A percentile compares a stretch with the other conserved stretches of the same genome.
Conservation (phyloP, 2,113 vertebrate species). For the Anarrhichthys ocellatus region DNA sequence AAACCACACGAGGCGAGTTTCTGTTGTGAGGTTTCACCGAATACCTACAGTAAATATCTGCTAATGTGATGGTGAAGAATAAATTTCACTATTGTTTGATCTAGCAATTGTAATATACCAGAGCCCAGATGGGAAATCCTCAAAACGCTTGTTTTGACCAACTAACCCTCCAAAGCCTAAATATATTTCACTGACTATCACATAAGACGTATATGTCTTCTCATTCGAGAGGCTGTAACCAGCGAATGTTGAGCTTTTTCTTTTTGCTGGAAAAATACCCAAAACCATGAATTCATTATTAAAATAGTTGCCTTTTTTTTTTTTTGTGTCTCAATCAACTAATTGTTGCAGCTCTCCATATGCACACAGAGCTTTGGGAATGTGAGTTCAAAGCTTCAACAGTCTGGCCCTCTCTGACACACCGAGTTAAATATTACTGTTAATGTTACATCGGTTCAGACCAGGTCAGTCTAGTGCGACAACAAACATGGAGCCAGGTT, state of each 20-base stretch:
- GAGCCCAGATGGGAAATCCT: neutral
- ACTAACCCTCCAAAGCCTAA: neutral
- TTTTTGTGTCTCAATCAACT: neutral
- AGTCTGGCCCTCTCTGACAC: slow-evolving; percentile 3
- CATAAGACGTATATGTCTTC: neutral
- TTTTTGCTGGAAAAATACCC: neutral
- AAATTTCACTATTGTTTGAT: neutral
- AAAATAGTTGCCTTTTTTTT: neutral
- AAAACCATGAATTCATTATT: neutral
- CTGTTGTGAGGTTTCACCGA: slow-evolving; percentile 27
- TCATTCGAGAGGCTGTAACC: neutral
- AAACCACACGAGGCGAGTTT: neutral
- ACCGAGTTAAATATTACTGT: slow-evolving; percentile 3
- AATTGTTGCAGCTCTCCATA: neutral
- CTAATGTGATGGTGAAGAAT: neutral
- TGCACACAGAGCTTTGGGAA: neutral
- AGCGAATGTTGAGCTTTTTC: neutral
- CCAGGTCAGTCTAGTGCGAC: neutral
- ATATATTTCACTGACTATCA: neutral
- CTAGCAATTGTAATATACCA: neutral
- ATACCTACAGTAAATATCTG: slow-evolving; percentile 26
- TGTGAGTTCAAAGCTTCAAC: slow-evolving; percentile 8
- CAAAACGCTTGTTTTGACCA: neutral
- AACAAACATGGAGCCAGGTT: neutral
- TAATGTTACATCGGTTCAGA: slow-evolving; percentile 38